Percentiles rank a stretch among this genome's conserved stretches.
Conservation (phyloP, 2,113 vertebrate genomes). For the Actenoides hombroni region DNA sequence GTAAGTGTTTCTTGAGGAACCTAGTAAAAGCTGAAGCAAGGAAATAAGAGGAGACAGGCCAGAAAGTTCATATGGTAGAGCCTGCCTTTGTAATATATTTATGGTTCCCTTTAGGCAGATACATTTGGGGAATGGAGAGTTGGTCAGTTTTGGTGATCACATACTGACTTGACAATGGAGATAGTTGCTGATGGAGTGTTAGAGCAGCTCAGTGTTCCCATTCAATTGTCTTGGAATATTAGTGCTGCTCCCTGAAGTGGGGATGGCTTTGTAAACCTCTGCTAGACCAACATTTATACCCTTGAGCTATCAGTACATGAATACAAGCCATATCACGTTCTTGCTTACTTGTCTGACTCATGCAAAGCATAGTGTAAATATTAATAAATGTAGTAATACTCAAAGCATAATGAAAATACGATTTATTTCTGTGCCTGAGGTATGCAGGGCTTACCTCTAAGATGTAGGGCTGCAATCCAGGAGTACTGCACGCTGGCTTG, state of each 20-base stretch:
- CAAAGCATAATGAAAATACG: not conserved
- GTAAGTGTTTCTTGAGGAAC: not conserved
- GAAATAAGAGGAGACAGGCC: not conserved
- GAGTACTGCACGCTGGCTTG: not conserved
- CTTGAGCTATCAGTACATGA: not conserved
- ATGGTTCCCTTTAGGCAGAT: not conserved
- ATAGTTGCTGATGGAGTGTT: not conserved
- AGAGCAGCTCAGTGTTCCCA: not conserved
- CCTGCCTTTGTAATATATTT: not conserved
- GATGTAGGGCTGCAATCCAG: not conserved
- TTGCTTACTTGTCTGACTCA: not conserved
- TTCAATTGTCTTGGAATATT: accelerated
- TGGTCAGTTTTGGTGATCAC: not conserved
- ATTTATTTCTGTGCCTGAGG: not conserved
- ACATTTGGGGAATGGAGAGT: not conserved
- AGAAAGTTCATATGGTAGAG: not conserved
- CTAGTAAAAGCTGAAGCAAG: not conserved
- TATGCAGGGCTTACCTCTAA: not conserved
- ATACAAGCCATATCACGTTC: not conserved
- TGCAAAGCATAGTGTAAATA: not conserved
- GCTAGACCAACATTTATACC: not conserved
- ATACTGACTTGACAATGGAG: not conserved
- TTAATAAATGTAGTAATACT: not conserved
- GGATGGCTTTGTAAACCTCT: not conserved
- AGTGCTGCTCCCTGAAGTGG: not conserved